Percentiles rank a stretch among this genome's conserved stretches.
Evolutionary conservation across 1,140 invertebrate species (phyloP).

Genomic region (Caenorhabditis latens): DNA sequence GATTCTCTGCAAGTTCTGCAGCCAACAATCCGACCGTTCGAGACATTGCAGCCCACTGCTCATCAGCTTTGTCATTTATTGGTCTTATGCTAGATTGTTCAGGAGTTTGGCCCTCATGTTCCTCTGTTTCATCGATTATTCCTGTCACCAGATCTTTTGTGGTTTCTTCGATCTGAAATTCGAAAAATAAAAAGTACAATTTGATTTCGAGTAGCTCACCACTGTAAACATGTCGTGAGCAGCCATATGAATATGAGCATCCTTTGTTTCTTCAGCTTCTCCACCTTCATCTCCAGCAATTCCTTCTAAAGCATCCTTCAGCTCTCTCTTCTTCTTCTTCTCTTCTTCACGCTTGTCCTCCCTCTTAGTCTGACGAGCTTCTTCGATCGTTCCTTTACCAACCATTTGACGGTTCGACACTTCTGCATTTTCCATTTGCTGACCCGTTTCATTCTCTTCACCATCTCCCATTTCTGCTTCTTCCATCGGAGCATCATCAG

Average conservation of each 20-base stretch:
- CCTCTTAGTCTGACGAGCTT: not conserved
- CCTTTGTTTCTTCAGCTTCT: constrained; percentile 20
- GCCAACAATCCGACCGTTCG: constrained; percentile 83
- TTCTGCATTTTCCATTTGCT: constrained; percentile 41
- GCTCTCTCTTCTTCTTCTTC: constrained; percentile 18
- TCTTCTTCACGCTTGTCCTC: constrained; percentile 39
- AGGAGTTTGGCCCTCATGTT: not conserved
- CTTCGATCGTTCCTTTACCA: constrained; percentile 5
- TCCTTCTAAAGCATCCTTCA: constrained; percentile 29
- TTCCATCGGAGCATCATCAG: constrained; percentile 19
- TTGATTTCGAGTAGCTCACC: not conserved
- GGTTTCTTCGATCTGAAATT: constrained; percentile 46
- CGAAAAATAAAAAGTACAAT: not conserved
- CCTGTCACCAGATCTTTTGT: constrained; percentile 45
- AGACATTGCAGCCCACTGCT: constrained; percentile 80
- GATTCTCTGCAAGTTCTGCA: constrained; percentile 91
- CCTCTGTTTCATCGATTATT: constrained; percentile 8
- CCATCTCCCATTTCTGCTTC: constrained; percentile 39
- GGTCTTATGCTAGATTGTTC: not conserved
- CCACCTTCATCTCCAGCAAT: not conserved
- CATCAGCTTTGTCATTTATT: constrained; percentile 45
- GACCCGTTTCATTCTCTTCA: constrained; percentile 11
- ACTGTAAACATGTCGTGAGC: constrained; percentile 57
- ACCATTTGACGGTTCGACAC: constrained; percentile 6
- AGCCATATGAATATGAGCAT: constrained; percentile 59